These are phyloP conservation scores for Phengaris arion DNA, from an alignment of 2,888 invertebrate genomes.

Conservation along the genomic window DNA sequence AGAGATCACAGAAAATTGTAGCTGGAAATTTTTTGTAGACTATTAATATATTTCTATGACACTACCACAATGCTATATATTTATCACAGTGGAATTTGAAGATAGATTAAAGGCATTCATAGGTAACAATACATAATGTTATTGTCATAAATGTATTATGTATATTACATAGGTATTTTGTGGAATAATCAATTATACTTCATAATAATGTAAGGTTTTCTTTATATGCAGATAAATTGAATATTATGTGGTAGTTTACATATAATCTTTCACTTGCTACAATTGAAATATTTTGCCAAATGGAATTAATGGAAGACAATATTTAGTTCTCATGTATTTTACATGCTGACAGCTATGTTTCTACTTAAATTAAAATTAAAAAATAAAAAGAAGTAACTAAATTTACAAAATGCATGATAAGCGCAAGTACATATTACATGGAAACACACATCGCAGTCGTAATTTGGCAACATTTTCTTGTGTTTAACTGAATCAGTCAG, in stretches of 20 bases:
- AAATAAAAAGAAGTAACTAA: slow-evolving; percentile 66
- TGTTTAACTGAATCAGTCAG: slow-evolving; percentile 50
- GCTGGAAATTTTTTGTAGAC: slow-evolving; percentile 78
- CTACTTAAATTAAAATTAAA: slow-evolving; percentile 58
- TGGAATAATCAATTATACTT: slow-evolving; percentile 17
- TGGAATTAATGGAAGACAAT: slow-evolving; percentile 73
- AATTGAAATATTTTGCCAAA: slow-evolving; percentile 70
- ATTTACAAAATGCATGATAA: slow-evolving; percentile 74
- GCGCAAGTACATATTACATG: slow-evolving; percentile 45
- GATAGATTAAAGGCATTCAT: slow-evolving; percentile 67
- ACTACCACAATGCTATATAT: slow-evolving; percentile 71
- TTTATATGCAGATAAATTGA: slow-evolving; percentile 30
- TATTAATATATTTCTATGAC: slow-evolving; percentile 56
- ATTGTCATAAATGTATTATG: slow-evolving; percentile 55
- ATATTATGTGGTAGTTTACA: slow-evolving; percentile 54
- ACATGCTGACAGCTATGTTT: slow-evolving; percentile 49
- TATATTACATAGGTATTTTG: slow-evolving; percentile 41
- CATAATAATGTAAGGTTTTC: slow-evolving; percentile 16
- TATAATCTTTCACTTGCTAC: slow-evolving; percentile 63
- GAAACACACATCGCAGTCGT: slow-evolving; percentile 34
- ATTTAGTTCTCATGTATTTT: slow-evolving; percentile 46
- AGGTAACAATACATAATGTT: slow-evolving; percentile 53
- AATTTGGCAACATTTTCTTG: slow-evolving; percentile 58
- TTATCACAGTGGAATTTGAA: slow-evolving; percentile 74
- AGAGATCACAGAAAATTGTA: slow-evolving; percentile 82